Evolutionary conservation across 2,797 vertebrate genomes (phyloP), one percentile per base, ranked within the genome.

Genomic region (Poecilia gillii): DNA sequence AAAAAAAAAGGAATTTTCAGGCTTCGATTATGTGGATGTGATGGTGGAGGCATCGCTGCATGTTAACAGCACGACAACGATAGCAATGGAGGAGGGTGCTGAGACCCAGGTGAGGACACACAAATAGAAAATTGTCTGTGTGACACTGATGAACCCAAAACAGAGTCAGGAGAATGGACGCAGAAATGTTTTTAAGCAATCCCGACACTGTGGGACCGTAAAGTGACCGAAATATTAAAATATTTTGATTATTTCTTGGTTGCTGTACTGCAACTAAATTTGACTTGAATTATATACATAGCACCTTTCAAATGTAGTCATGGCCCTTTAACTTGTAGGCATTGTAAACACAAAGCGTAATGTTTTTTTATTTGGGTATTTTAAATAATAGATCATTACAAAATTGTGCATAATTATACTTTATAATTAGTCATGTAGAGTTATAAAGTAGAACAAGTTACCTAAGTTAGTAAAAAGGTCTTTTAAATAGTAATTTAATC

Each of bases 21-120:
- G 94, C 18, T 82, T 96, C 72, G 97, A 97, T 92, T 97, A 97
- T 53, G 87, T 98, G 80, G 97, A 97, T 51, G 92, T 99, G 85
- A 86, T 95, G 0, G 95, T 97, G 83, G 95, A 91, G 28, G 98
- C 98, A 9, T 94, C 91, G 1, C 94, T 99, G 73, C 94, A 90
- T 0, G 83, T 99, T 31, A 93, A 96, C 0, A 93, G 89, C 49
- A 81, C 91, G 2, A 85, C 93, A 0, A 94, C 95, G 83, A 99
- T 98, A 11, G 93, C 96, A 45, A 93, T 96, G 87, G 90, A 98
- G 86, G 80, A 93, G 71, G 96, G 98, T 0, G 91, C 96, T 28
- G 92, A 89, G 78, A 92, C 97, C 64, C 87, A 96, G 96, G 98
- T 98, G 86, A 79, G 11, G 20, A 77, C 13, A 9, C 41, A 74